Percentiles rank a stretch among this genome's conserved stretches.
Conservation (phyloP, 2,888 invertebrate species). For the Hypena proboscidalis region DNA sequence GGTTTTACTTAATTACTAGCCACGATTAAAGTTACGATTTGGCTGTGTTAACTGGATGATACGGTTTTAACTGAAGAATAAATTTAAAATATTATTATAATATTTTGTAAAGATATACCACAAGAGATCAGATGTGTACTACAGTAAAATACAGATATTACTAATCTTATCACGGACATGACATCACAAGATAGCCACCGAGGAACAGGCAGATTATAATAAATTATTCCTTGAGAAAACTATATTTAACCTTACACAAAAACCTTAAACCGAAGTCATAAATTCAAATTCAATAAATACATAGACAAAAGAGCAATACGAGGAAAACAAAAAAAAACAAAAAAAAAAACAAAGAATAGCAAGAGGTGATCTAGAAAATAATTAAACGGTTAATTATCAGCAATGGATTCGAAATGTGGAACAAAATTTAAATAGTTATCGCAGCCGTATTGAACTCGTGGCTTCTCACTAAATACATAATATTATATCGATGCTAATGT, state of each 20-base stretch:
- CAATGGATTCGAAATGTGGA: conserved; percentile 45
- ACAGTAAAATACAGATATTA: no score
- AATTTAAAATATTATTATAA: background rate
- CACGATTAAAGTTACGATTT: conserved; percentile 6
- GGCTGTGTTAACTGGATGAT: background rate
- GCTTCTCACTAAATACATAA: conserved; percentile 27
- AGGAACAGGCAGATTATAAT: no score
- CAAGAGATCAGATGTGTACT: background rate
- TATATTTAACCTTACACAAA: no score
- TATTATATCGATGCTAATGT: conserved; percentile 39
- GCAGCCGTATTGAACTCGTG: conserved; percentile 34
- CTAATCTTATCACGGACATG: no score
- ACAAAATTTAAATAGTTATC: conserved; percentile 62
- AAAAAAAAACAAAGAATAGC: no score
- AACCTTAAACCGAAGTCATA: no score
- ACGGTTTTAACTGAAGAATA: background rate
- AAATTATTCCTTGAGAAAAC: no score
- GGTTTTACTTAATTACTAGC: conserved; percentile 19
- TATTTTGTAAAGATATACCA: background rate
- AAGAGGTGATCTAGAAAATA: conserved; percentile 15
- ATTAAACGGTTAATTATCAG: conserved; percentile 30
- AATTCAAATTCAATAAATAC: no score
- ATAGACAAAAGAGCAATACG: no score
- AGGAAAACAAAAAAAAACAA: no score
- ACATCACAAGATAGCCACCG: no score